Evolutionary conservation across 2,113 vertebrate genomes (phyloP), one percentile per base, ranked within the genome.

Genomic region (Leptobrachium ailaonicum): DNA sequence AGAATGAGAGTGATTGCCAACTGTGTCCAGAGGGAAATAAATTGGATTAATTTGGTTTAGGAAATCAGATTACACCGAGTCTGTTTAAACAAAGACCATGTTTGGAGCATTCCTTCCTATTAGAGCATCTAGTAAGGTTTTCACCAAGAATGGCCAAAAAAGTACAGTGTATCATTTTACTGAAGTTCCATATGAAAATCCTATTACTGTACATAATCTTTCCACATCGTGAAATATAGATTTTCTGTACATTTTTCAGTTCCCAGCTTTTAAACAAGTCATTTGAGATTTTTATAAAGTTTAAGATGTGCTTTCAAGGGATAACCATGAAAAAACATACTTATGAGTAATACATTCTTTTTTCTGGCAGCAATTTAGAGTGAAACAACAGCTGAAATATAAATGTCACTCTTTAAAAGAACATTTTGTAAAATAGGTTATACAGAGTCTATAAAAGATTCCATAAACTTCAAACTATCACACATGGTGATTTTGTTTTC

Each of bases 51-150:
- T 47, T 74, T 13, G 58, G 14, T 62, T 75, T 63, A 44, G 42
- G 42, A 75, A 74, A 74, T 74, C 54, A 44, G 54, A 74, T 74
- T 74, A 62, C 72, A 62, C n/a, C 12, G 13, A 60, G 41, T 41
- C 11, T 60, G 40, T 43, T 74, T 62, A 44, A 62, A 44, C 14
- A 62, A 62, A 44, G 72, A 2, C 10, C 41, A 44, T 4, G 42
- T 45, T 63, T 45, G 58, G 72, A 14, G 41, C 56, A 44, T 73
- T 73, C 72, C 54, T 73, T 62, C 56, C 40, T 12, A 73, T 62
- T 60, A 62, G 42, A 41, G 4, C 6, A 71, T 40, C 14, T 71
- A 50, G 2, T 9, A 3, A 6, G 13, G 45, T 71, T 50, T 40
- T 45, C 6, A 20, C 44, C 20, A 50, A 45, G 68, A 14, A 47